phyloP scores from a whole-genome alignment of 1,140 invertebrate species.

The Drosophila funebris region DNA sequence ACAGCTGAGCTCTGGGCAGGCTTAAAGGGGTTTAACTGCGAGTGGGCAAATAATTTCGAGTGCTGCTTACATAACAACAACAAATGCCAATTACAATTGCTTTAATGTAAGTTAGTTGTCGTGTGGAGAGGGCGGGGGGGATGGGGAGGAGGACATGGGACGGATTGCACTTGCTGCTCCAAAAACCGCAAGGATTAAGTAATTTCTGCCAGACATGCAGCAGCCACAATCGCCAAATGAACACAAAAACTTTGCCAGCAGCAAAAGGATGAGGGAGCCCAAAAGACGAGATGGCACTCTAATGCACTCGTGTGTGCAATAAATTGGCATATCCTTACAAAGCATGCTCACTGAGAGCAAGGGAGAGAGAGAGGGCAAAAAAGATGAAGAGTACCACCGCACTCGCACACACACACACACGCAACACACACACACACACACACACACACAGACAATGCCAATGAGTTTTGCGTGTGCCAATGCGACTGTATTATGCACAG shows the following conservation, averaged over 20 bases:
- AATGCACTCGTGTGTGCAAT: constrained; percentile 82
- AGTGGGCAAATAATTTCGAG: constrained; percentile 54
- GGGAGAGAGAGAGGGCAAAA: constrained; percentile 1
- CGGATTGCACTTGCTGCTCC: constrained; percentile 57
- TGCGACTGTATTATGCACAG: constrained; percentile 79
- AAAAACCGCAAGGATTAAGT: constrained; percentile 81
- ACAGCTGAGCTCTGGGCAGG: constrained; percentile 23
- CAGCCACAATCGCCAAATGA: constrained; percentile 81
- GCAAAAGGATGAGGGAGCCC: neutral
- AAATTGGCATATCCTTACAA: constrained; percentile 79
- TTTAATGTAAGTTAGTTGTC: constrained; percentile 50
- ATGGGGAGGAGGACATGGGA: constrained; percentile 4
- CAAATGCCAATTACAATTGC: constrained; percentile 79
- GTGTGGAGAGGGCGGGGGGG: neutral
- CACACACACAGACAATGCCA: constrained; percentile 40
- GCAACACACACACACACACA: neutral
- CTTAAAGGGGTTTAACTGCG: constrained; percentile 43
- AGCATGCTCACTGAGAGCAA: constrained; percentile 2
- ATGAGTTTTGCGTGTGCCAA: constrained; percentile 74
- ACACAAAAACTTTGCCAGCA: constrained; percentile 74
- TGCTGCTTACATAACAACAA: constrained; percentile 57
- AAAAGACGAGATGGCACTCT: constrained; percentile 53
- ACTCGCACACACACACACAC: constrained; percentile 15
- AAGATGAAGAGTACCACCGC: neutral
- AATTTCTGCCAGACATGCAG: constrained; percentile 81